Conservation (phyloP, 2,888 invertebrate species). For the Noctua janthe region DNA sequence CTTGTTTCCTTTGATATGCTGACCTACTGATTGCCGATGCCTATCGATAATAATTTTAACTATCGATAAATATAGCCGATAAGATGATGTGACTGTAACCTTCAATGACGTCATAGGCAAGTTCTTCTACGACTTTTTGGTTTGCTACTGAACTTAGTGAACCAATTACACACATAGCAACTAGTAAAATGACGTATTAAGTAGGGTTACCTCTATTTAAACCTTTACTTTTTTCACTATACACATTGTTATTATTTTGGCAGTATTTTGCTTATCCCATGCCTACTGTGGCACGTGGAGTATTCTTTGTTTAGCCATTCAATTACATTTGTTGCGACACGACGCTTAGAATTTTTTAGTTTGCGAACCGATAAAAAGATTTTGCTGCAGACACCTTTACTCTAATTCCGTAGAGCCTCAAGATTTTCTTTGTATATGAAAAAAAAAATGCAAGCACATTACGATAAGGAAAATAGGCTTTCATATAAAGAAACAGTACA, state of each 20-base stretch:
- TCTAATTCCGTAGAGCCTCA: constrained; percentile 1
- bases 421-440: constrained; percentile 13
- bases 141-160: not conserved
- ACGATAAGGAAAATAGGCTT: constrained; percentile 50
- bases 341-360: not conserved
- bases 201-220: not conserved
- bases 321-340: constrained; percentile 8
- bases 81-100: constrained; percentile 45
- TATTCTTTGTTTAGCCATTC: not conserved
- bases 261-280: not conserved
- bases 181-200: not conserved
- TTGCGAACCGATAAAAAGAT: not conserved
- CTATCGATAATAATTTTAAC: constrained; percentile 34
- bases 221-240: not conserved
- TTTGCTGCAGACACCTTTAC: constrained; percentile 1
- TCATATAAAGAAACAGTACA: constrained; percentile 50
- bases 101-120: constrained; percentile 22
- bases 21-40: constrained; percentile 50
- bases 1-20: constrained; percentile 36
- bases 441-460: constrained; percentile 44
- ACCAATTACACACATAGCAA: not conserved
- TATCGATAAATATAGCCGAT: constrained; percentile 41
- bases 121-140: constrained; percentile 1
- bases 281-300: not conserved
- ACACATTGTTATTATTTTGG: not conserved